Percentiles rank a stretch among this genome's conserved stretches.
These are phyloP conservation scores for Ammospiza caudacuta DNA, from an alignment of 2,113 vertebrate genomes.

Conservation along the genomic window DNA sequence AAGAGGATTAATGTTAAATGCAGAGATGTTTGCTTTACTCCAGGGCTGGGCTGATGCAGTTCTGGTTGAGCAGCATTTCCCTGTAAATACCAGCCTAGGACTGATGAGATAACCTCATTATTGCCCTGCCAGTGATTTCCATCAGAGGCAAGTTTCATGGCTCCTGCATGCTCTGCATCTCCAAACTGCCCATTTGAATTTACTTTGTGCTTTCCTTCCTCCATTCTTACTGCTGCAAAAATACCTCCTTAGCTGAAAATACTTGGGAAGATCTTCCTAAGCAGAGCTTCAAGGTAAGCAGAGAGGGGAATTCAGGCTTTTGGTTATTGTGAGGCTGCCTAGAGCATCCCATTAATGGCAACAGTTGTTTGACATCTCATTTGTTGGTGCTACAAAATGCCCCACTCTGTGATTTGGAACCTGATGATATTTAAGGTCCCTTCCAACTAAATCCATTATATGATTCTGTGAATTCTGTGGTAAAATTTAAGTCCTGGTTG, in stretches of 20 bases:
- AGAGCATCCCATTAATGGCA: neutral
- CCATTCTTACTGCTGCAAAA: neutral
- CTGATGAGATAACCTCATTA: fast-evolving
- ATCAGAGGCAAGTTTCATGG: fast-evolving
- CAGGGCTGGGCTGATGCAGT: neutral
- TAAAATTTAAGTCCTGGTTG: neutral
- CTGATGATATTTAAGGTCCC: neutral
- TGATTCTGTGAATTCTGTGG: neutral
- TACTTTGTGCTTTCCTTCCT: neutral
- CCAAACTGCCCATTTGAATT: neutral
- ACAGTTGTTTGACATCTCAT: fast-evolving
- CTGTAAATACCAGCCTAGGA: neutral
- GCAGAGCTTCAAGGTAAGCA: neutral
- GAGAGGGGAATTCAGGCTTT: neutral
- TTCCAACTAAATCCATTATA: neutral
- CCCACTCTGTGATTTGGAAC: neutral
- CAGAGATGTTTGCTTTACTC: neutral
- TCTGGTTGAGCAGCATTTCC: neutral
- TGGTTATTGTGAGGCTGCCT: neutral
- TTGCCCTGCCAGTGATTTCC: neutral
- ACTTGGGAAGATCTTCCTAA: neutral
- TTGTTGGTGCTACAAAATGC: neutral
- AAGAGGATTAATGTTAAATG: neutral
- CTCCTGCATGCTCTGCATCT: neutral
- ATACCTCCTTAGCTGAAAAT: neutral